phyloP scores from a whole-genome alignment of 2,888 invertebrate genomes.

The Buathra laborator region DNA sequence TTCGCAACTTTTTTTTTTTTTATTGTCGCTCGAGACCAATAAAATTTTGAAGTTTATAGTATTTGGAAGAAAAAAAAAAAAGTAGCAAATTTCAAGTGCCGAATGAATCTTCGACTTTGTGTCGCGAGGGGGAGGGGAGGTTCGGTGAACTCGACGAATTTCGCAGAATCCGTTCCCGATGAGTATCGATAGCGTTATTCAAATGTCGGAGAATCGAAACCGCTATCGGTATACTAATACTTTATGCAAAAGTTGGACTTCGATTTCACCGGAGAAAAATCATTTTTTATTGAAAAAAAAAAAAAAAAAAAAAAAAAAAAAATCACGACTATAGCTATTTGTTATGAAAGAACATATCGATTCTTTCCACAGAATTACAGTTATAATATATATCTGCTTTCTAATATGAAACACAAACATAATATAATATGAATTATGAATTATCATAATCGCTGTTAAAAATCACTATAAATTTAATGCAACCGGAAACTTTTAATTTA shows the following conservation, averaged over 20 bases:
- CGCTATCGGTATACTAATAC: background rate
- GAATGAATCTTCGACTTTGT: background rate
- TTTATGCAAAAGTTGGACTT: background rate
- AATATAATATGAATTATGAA: background rate
- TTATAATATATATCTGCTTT: background rate
- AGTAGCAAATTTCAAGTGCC: background rate
- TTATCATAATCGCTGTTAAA: background rate
- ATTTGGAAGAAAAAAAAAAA: background rate
- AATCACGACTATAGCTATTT: background rate
- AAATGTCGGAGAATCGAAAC: background rate
- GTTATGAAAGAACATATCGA: background rate
- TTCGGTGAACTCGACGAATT: constrained; percentile 10
- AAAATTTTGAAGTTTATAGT: background rate
- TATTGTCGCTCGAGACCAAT: background rate
- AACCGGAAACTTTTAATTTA: too few relatives aligned
- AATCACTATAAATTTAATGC: too few relatives aligned
- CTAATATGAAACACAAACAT: background rate
- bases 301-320: background rate
- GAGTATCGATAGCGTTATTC: constrained; percentile 1
- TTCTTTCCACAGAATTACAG: background rate
- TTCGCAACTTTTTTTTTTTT: too few relatives aligned
- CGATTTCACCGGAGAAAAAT: background rate
- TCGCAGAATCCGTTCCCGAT: background rate
- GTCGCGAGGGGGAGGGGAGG: background rate
- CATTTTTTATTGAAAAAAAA: background rate